phyloP scores from a whole-genome alignment of 2,888 invertebrate species.

The Drosophila setosimentum region DNA sequence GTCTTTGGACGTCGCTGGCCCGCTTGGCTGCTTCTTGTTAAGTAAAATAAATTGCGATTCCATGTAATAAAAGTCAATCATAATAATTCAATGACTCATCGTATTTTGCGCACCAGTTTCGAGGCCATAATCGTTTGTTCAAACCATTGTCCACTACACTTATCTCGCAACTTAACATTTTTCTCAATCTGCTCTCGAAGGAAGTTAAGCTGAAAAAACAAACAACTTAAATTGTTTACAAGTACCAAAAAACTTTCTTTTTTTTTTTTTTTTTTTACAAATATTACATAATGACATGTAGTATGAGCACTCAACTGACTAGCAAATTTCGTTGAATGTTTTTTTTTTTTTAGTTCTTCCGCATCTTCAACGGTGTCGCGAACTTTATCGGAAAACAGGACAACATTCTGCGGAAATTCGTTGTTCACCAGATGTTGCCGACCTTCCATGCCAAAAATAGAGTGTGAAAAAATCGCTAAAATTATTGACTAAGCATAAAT shows the following conservation, averaged over 20 bases:
- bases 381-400: constrained; percentile 9
- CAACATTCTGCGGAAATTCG: constrained; percentile 1
- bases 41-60: constrained; percentile 81
- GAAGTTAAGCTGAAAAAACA: constrained; percentile 18
- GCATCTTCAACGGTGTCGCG: not conserved
- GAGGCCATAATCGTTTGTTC: constrained; percentile 26
- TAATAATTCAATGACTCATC: constrained; percentile 78
- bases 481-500: constrained; percentile 67
- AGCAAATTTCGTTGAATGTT: constrained; percentile 8
- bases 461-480: constrained; percentile 43
- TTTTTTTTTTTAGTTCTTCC: constrained; percentile 20
- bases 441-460: constrained; percentile 18
- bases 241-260: not conserved
- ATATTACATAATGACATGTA: not conserved
- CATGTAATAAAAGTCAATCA: constrained; percentile 81
- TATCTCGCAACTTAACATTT: constrained; percentile 1
- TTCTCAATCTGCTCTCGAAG: constrained; percentile 2
- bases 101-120: constrained; percentile 41
- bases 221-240: not conserved
- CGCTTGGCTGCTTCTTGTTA: constrained; percentile 65
- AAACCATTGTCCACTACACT: constrained; percentile 24
- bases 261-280: not conserved
- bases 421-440: constrained; percentile 38
- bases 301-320: not conserved
- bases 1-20: constrained; percentile 19